These are phyloP conservation scores for Malurus cyaneus DNA, from an alignment of 2,113 vertebrate species.

Conservation along the genomic window DNA sequence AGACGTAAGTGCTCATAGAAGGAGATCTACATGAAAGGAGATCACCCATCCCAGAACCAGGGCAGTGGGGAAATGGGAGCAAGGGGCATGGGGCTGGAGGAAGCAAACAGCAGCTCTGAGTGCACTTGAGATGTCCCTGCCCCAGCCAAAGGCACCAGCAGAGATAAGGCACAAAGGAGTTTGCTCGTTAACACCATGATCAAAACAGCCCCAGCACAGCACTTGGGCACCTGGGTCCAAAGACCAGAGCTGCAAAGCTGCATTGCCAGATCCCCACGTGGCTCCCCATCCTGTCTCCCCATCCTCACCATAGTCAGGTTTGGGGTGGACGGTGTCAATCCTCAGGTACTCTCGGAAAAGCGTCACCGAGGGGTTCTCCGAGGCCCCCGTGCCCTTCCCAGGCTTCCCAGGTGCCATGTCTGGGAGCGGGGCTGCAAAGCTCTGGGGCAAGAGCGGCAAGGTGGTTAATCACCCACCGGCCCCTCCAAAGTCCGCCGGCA, in stretches of 20 bases:
- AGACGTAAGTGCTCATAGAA: background rate
- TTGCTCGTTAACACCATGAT: background rate
- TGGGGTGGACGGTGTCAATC: constrained; percentile 87
- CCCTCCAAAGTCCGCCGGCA: constrained; percentile 21
- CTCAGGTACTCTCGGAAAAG: constrained; percentile 92
- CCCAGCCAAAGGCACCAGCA: background rate
- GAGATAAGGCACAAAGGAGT: background rate
- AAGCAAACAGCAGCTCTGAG: background rate
- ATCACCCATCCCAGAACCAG: background rate
- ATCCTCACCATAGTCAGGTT: constrained; percentile 91
- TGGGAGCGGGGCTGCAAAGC: background rate
- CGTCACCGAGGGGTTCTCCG: constrained; percentile 83
- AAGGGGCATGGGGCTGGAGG: background rate
- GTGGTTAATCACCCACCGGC: constrained; percentile 15
- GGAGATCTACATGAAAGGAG: background rate
- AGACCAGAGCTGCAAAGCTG: background rate
- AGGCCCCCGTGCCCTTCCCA: background rate
- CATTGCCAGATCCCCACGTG: fast-evolving
- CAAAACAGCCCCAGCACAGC: background rate
- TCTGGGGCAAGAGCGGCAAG: background rate
- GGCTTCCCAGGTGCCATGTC: constrained; percentile 39
- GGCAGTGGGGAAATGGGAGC: background rate
- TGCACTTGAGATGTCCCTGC: background rate
- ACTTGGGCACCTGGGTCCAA: background rate
- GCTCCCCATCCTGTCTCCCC: background rate